phyloP scores from a whole-genome alignment of 2,888 invertebrate species.

The Ethmia dodecea region DNA sequence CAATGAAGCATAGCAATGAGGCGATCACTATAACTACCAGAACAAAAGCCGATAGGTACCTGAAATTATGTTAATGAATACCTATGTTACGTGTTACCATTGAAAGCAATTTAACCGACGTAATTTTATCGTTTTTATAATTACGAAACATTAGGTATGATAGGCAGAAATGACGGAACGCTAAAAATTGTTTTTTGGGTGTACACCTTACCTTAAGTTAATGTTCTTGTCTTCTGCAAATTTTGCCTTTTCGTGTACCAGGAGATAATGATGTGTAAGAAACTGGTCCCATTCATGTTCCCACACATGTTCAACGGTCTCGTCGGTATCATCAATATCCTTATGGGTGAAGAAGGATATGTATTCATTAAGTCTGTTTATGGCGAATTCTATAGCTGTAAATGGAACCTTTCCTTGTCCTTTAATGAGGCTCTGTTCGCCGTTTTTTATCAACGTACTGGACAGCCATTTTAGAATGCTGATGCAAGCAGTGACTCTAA shows the following conservation, averaged over 20 bases:
- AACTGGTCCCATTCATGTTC: constrained; percentile 95
- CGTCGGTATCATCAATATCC: constrained; percentile 86
- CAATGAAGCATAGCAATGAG: no score
- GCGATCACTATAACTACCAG: no score
- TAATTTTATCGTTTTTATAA: not conserved
- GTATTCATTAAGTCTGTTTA: constrained; percentile 86
- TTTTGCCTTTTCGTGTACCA: constrained; percentile 81
- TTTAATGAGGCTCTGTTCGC: constrained; percentile 77
- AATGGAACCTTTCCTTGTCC: constrained; percentile 84
- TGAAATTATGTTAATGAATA: no score
- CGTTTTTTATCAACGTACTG: constrained; percentile 71
- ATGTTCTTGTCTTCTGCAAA: constrained; percentile 60
- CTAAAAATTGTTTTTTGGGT: no score
- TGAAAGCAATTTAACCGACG: no score
- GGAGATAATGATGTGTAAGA: constrained; percentile 80
- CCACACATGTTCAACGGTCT: constrained; percentile 80
- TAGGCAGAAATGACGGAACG: not conserved
- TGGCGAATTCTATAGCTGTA: constrained; percentile 88
- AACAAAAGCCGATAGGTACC: no score
- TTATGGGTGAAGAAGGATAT: constrained; percentile 85
- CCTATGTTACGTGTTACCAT: no score
- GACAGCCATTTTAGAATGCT: constrained; percentile 88
- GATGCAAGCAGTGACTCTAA: constrained; percentile 91
- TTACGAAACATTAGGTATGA: not conserved
- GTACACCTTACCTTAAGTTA: constrained; percentile 55